A percentile compares a stretch with the other conserved stretches of the same genome.
Evolutionary conservation across 2,113 vertebrate species (phyloP).

Genomic region (Phalacrocorax pelagicus): DNA sequence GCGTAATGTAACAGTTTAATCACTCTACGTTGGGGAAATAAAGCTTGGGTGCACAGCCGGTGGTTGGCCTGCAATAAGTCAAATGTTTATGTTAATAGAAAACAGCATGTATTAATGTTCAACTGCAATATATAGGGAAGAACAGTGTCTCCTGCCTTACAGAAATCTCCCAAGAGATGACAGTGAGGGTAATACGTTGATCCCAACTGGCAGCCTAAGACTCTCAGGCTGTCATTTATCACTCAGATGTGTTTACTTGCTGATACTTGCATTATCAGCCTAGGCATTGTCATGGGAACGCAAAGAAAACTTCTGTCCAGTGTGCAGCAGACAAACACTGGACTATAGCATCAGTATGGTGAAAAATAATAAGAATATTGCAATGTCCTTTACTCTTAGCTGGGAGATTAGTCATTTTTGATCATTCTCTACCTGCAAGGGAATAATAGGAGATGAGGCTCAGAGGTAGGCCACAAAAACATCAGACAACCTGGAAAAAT

Average conservation of each 20-base stretch:
- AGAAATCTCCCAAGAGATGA: neutral
- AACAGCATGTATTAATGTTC: neutral
- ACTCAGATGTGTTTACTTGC: neutral
- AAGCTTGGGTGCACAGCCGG: neutral
- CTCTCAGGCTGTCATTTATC: neutral
- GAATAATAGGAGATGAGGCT: neutral
- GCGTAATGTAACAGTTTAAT: neutral
- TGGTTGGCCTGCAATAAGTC: neutral
- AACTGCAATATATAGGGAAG: neutral
- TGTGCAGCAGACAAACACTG: neutral
- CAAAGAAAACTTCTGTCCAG: neutral
- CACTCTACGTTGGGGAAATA: constrained; percentile 8
- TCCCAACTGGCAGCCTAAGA: neutral
- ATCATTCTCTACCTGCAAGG: neutral
- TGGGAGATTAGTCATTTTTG: neutral
- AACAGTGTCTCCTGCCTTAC: neutral
- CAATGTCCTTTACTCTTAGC: neutral
- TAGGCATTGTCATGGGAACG: neutral
- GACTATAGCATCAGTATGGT: neutral
- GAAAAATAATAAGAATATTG: neutral
- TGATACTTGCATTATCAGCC: neutral
- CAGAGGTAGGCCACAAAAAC: neutral
- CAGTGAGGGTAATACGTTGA: neutral
- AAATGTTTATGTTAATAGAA: neutral
- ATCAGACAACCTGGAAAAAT: neutral